phyloP scores from a whole-genome alignment of 1,140 invertebrate genomes.

The Conus betulinus region DNA sequence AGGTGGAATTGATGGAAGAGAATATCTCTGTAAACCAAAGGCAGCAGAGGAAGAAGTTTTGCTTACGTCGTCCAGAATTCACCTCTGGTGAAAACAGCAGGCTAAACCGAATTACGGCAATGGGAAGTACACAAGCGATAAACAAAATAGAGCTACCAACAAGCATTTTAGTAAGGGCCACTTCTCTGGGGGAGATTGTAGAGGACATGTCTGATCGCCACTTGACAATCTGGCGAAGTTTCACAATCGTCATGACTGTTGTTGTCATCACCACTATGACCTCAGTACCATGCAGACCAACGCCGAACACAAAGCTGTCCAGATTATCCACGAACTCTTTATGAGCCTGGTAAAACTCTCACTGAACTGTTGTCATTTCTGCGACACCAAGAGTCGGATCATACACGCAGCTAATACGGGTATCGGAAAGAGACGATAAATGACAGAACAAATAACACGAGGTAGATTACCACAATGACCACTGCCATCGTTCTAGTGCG shows the following conservation, averaged over 20 bases:
- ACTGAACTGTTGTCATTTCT: no score
- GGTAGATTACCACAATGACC: neutral
- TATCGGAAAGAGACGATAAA: neutral
- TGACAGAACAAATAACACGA: neutral
- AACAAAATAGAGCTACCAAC: neutral
- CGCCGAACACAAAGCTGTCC: neutral
- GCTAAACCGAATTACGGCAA: neutral
- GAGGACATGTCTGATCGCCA: neutral
- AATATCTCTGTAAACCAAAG: neutral
- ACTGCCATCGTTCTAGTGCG: neutral
- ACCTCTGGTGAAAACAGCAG: neutral
- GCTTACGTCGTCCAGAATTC: neutral
- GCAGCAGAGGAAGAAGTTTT: neutral
- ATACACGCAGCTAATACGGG: neutral
- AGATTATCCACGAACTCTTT: neutral
- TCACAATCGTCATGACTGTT: neutral
- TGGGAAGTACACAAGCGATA: neutral
- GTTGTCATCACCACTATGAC: neutral
- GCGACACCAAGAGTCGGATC: neutral
- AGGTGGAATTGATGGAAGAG: no score
- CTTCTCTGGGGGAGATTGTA: neutral
- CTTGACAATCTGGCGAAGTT: neutral
- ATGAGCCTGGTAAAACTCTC: neutral
- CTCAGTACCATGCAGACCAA: neutral
- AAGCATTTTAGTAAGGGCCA: constrained; percentile 15